These are phyloP conservation scores for Anolis apletophallus DNA, from an alignment of 2,797 vertebrate species.

Conservation along the genomic window DNA sequence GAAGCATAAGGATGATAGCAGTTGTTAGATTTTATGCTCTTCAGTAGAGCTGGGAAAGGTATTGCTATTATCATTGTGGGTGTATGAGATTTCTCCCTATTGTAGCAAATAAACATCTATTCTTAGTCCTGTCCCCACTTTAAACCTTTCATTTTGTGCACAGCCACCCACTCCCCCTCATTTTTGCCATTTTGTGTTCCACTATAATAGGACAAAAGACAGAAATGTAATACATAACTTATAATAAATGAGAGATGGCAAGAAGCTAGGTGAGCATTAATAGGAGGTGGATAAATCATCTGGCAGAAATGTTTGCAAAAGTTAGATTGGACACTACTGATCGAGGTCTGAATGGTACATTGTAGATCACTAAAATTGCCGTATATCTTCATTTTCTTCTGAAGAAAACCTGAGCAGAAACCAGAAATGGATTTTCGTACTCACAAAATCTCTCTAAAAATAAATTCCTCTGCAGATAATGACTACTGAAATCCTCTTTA, in stretches of 20 bases:
- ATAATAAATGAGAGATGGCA: neutral
- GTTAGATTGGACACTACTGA: too few relatives aligned
- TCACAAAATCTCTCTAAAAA: neutral
- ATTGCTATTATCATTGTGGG: constrained; percentile 54
- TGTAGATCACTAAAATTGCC: too few relatives aligned
- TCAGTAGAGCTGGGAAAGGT: constrained; percentile 58
- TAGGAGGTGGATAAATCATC: too few relatives aligned
- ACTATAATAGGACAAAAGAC: neutral
- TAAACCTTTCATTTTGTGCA: constrained; percentile 47
- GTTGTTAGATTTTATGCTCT: constrained; percentile 40
- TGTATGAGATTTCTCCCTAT: constrained; percentile 31
- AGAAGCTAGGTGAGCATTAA: neutral
- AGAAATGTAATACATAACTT: neutral
- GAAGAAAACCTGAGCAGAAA: neutral
- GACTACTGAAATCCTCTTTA: neutral
- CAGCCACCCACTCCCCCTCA: constrained; percentile 45
- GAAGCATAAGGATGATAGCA: constrained; percentile 64
- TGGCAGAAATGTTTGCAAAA: neutral
- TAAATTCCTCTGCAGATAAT: neutral
- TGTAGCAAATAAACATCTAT: constrained; percentile 49
- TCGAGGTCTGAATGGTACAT: neutral
- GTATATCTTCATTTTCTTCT: neutral
- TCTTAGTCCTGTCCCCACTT: constrained; percentile 52
- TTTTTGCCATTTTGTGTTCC: constrained; percentile 13
- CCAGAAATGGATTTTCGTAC: neutral